Evolutionary conservation across 2,113 vertebrate genomes (phyloP).

Genomic region (Lamprologus lemairii): DNA sequence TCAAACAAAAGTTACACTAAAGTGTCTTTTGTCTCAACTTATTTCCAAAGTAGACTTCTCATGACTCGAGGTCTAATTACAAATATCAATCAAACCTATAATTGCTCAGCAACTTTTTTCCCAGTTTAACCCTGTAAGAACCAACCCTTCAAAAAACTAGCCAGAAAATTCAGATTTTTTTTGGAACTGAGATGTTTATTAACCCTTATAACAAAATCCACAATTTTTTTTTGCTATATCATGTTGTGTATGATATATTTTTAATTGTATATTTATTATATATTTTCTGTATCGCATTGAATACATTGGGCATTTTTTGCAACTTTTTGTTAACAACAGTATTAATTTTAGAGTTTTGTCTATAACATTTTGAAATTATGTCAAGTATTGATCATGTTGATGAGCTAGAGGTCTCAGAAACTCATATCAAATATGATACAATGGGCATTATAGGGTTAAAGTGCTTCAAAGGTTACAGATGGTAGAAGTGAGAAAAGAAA

Average conservation of each 20-base stretch:
- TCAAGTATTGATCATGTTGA: not conserved
- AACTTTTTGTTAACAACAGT: not conserved
- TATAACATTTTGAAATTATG: not conserved
- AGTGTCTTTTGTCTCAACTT: not conserved
- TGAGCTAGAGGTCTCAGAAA: not conserved
- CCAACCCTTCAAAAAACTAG: not conserved
- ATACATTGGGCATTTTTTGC: not conserved
- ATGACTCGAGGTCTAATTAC: not conserved
- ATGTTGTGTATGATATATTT: not conserved
- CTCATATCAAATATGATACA: not conserved
- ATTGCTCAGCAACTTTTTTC: fast-evolving
- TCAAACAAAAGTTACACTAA: not conserved
- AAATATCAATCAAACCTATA: not conserved
- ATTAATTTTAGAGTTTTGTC: not conserved
- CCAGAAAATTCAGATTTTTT: not conserved
- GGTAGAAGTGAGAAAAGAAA: not conserved
- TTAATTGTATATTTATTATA: not conserved
- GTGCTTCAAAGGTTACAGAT: not conserved
- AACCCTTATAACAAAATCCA: not conserved
- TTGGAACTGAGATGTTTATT: not conserved
- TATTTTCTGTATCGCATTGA: fast-evolving
- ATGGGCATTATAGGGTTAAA: not conserved
- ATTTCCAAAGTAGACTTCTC: not conserved
- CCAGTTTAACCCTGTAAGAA: not conserved
- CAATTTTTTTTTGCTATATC: fast-evolving